Percentiles rank a stretch among this genome's conserved stretches.
These are phyloP conservation scores for Margarornis squamiger DNA, from an alignment of 2,797 vertebrate genomes.

Conservation along the genomic window DNA sequence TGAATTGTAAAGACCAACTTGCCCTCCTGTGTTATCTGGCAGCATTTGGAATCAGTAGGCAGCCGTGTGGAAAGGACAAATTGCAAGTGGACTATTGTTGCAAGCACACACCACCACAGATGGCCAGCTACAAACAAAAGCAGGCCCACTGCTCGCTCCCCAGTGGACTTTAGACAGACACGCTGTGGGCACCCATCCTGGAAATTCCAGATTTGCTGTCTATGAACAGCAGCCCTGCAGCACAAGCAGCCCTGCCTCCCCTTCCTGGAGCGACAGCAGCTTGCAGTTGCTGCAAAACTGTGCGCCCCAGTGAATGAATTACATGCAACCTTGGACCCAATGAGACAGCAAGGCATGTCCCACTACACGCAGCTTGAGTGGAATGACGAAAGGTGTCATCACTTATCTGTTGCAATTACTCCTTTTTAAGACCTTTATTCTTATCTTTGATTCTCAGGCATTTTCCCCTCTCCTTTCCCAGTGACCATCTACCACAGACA, in stretches of 20 bases:
- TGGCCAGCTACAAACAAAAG: constrained; percentile 6
- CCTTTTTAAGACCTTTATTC: background rate
- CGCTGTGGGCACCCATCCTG: background rate
- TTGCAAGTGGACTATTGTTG: background rate
- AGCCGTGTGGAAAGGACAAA: background rate
- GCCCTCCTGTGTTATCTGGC: background rate
- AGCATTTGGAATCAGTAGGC: background rate
- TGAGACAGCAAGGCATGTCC: background rate
- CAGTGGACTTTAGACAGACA: background rate
- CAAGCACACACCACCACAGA: background rate
- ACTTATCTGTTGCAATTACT: background rate
- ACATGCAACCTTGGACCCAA: background rate
- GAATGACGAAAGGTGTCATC: background rate
- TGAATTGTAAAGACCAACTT: background rate
- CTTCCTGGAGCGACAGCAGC: background rate
- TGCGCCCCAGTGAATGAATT: background rate
- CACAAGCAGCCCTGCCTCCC: background rate
- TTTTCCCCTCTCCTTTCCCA: background rate
- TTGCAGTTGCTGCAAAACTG: background rate
- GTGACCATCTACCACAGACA: background rate
- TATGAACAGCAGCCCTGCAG: background rate
- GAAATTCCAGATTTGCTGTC: background rate
- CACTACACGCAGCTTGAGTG: background rate
- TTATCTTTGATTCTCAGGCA: background rate
- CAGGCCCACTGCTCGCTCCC: background rate